Conservation (phyloP, 1,140 invertebrate genomes). For the Agrypnia vestita region DNA sequence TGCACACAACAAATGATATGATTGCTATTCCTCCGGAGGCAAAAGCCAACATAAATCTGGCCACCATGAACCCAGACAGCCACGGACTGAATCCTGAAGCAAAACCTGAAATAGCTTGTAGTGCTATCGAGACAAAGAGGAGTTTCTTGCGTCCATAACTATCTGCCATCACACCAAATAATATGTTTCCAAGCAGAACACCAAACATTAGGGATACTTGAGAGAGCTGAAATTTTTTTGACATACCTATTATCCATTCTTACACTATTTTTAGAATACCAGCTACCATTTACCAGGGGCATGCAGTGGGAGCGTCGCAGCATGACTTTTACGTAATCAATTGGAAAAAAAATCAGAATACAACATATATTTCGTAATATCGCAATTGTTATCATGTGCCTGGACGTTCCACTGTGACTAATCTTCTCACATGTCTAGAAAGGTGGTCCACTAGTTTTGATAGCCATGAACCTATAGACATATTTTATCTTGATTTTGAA, state of each 20-base stretch:
- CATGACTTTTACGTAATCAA: too few relatives aligned
- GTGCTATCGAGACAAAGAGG: constrained; percentile 76
- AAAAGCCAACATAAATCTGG: constrained; percentile 80
- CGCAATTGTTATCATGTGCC: too few relatives aligned
- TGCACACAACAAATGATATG: constrained; percentile 69
- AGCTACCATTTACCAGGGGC: background rate
- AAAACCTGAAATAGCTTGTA: constrained; percentile 77
- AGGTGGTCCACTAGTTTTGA: too few relatives aligned
- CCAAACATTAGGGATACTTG: constrained; percentile 84
- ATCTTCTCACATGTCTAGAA: too few relatives aligned
- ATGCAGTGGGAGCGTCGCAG: too few relatives aligned
- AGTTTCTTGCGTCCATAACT: constrained; percentile 76
- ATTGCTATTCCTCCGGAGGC: constrained; percentile 76
- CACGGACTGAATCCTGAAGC: constrained; percentile 76
- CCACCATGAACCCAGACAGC: constrained; percentile 79
- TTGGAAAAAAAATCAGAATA: too few relatives aligned
- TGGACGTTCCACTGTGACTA: too few relatives aligned
- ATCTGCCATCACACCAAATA: constrained; percentile 82
- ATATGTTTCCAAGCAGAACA: constrained; percentile 78
- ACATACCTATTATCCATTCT: background rate
- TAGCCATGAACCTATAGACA: too few relatives aligned
- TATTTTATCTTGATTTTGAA: too few relatives aligned
- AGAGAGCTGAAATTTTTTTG: constrained; percentile 71
- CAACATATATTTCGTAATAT: too few relatives aligned
- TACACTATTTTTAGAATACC: background rate